Evolutionary conservation across 2,113 vertebrate species (phyloP).

Genomic region (Dicerorhinus sumatrensis): DNA sequence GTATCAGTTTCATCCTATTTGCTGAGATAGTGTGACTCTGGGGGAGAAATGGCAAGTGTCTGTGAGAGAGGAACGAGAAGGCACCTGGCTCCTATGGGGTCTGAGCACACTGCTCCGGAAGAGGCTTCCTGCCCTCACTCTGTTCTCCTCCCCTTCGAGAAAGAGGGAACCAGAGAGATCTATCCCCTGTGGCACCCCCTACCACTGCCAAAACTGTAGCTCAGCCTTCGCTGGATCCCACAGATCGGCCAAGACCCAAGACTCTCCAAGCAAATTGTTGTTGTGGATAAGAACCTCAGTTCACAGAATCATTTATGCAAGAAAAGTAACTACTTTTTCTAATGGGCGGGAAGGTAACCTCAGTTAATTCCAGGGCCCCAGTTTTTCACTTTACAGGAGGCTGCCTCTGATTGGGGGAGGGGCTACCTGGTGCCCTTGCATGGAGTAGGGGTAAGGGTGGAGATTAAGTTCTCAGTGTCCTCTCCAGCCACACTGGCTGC

Average conservation of each 20-base stretch:
- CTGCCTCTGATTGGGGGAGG: neutral
- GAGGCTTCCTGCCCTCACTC: neutral
- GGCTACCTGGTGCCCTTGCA: too few relatives aligned
- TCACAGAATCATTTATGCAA: neutral
- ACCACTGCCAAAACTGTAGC: neutral
- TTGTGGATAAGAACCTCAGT: neutral
- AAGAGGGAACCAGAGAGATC: neutral
- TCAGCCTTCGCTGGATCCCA: too few relatives aligned
- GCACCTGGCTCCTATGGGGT: neutral
- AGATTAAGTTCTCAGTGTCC: rapidly evolving
- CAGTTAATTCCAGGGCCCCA: neutral
- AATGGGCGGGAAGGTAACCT: neutral
- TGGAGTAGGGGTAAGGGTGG: rapidly evolving
- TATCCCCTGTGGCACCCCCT: rapidly evolving
- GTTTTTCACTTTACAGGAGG: neutral
- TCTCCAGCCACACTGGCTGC: neutral
- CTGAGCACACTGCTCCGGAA: neutral
- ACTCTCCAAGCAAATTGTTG: neutral
- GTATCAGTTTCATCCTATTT: neutral
- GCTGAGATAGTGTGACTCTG: neutral
- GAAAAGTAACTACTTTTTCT: neutral
- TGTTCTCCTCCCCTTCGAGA: neutral
- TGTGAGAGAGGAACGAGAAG: neutral
- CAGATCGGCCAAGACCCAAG: neutral
- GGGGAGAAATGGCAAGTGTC: neutral